These are phyloP conservation scores for Phlogophora meticulosa DNA, from an alignment of 2,888 invertebrate species.

Conservation along the genomic window DNA sequence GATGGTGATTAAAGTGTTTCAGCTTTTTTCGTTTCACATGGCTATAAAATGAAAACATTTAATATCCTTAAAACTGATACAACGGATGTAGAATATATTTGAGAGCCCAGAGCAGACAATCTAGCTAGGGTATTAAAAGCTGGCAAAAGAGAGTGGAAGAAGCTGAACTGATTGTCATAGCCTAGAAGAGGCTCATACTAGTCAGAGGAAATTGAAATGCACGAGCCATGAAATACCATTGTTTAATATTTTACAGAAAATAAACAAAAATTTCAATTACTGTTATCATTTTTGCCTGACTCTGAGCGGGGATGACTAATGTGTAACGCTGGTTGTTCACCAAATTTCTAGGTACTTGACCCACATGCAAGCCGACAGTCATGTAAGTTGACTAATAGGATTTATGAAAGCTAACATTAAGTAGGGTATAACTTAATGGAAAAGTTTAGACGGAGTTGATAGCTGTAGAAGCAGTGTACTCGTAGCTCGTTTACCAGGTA, in stretches of 20 bases:
- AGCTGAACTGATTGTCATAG: constrained; percentile 1
- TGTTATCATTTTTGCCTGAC: constrained; percentile 25
- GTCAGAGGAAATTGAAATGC: constrained; percentile 19
- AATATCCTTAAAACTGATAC: neutral
- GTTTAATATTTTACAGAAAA: constrained; percentile 2
- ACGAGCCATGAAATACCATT: constrained; percentile 1
- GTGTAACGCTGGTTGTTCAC: constrained; percentile 71
- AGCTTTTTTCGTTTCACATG: neutral
- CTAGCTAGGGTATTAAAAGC: no score
- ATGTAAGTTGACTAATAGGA: constrained; percentile 68
- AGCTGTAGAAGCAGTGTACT: constrained; percentile 6
- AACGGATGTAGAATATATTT: neutral
- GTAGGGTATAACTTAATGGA: constrained; percentile 49
- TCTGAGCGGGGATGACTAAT: constrained; percentile 72
- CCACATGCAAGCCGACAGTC: constrained; percentile 64
- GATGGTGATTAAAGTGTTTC: neutral
- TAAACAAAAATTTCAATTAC: neutral
- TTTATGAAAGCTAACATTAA: constrained; percentile 62
- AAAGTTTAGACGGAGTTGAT: constrained; percentile 30
- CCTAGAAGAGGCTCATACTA: neutral
- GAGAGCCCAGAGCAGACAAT: no score
- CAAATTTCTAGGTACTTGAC: constrained; percentile 84
- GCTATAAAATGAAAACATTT: constrained; percentile 4
- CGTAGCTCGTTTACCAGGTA: constrained; percentile 11
- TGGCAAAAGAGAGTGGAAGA: neutral